Percentiles rank a stretch among this genome's conserved stretches.
Evolutionary conservation across 2,797 vertebrate genomes (phyloP).

Genomic region (Cirrhinus molitorella): DNA sequence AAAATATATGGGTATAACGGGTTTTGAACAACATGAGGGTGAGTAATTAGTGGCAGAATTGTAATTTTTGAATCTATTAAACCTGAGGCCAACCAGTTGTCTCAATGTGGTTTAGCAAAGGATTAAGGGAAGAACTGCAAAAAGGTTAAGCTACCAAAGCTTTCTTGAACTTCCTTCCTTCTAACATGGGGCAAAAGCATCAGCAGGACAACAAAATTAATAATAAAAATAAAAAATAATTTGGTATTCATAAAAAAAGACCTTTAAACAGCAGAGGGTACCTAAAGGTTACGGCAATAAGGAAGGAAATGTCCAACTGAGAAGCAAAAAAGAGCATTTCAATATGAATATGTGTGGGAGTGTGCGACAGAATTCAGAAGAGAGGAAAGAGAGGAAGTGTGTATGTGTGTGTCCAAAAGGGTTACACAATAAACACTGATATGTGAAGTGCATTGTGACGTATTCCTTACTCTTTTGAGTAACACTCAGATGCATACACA

Average conservation of each 20-base stretch:
- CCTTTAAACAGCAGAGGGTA: constrained; percentile 48
- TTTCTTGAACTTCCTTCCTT: constrained; percentile 22
- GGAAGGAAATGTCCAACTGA: constrained; percentile 48
- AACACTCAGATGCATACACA: constrained; percentile 33
- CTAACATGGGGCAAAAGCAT: constrained; percentile 15
- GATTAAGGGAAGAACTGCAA: constrained; percentile 1
- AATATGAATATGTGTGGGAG: constrained; percentile 33
- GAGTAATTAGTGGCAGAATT: neutral
- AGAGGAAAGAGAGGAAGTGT: constrained; percentile 14
- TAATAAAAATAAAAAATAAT: constrained; percentile 7
- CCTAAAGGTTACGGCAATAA: constrained; percentile 53
- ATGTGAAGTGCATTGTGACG: constrained; percentile 7
- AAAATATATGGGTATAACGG: too few relatives aligned
- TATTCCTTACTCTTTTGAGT: constrained; percentile 14
- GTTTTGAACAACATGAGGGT: neutral
- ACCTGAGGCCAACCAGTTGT: neutral
- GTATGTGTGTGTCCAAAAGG: neutral
- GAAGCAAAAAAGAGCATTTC: constrained; percentile 48
- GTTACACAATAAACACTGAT: constrained; percentile 14
- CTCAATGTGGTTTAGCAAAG: constrained; percentile 6
- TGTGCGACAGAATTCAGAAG: constrained; percentile 4
- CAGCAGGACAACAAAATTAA: constrained; percentile 37
- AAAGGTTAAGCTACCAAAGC: constrained; percentile 38
- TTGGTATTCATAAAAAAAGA: constrained; percentile 52
- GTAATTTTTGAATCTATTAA: neutral